Evolutionary conservation across 1,140 invertebrate genomes (phyloP).

Genomic region (Leptinotarsa texana): DNA sequence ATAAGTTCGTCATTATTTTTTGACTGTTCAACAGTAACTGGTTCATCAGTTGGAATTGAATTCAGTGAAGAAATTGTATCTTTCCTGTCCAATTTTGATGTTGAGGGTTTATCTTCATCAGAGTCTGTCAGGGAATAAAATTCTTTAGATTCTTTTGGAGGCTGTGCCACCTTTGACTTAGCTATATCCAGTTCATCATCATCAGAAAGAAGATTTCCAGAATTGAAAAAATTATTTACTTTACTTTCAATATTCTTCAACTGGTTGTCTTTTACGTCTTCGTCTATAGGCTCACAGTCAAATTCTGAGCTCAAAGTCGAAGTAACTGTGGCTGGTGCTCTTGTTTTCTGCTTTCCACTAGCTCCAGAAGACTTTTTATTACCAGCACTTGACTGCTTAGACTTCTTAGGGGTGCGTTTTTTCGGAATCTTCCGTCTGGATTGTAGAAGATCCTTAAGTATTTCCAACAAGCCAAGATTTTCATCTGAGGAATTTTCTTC

Average conservation of each 20-base stretch:
- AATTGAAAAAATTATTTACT: slow-evolving; percentile 26
- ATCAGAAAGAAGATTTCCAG: neutral
- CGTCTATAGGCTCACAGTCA: slow-evolving; percentile 14
- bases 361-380: neutral
- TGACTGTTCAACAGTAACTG: neutral
- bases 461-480: neutral
- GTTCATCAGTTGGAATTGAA: neutral
- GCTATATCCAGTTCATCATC: slow-evolving; percentile 3
- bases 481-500: neutral
- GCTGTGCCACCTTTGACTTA: neutral
- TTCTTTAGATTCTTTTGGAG: slow-evolving; percentile 11
- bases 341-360: neutral
- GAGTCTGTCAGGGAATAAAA: slow-evolving; percentile 22
- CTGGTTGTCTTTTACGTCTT: neutral
- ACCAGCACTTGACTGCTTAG: neutral
- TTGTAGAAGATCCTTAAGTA: neutral
- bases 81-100: neutral
- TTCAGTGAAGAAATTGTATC: neutral
- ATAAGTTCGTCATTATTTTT: slow-evolving; percentile 16
- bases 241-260: slow-evolving; percentile 25
- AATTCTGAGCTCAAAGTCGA: neutral
- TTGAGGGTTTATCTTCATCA: slow-evolving; percentile 22
- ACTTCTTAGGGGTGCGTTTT: neutral
- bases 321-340: neutral
- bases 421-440: neutral